Percentiles rank a stretch among this genome's conserved stretches.
Conservation (phyloP, 2,888 invertebrate genomes). For the Papilio gigon region DNA sequence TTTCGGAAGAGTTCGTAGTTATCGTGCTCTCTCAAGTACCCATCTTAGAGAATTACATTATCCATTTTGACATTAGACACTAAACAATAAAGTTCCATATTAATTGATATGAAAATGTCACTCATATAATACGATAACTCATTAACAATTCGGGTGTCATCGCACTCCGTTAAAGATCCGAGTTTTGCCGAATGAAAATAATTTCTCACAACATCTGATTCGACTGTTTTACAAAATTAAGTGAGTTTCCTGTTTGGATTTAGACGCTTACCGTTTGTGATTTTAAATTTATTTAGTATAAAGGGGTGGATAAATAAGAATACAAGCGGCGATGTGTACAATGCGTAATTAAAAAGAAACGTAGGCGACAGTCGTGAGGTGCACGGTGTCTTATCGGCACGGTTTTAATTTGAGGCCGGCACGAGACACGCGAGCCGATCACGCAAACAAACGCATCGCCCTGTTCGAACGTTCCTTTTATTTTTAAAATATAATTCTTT, state of each 20-base stretch:
- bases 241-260: not conserved
- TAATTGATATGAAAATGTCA: too few species aligned
- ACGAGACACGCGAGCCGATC: slow-evolving; percentile 79
- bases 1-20: too few species aligned
- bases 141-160: too few species aligned
- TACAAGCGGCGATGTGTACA: slow-evolving; percentile 61
- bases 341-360: slow-evolving; percentile 82
- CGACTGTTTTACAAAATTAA: not conserved
- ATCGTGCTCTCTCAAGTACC: too few species aligned
- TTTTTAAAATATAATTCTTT: slow-evolving; percentile 35
- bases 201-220: too few species aligned
- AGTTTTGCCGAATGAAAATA: too few species aligned
- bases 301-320: slow-evolving; percentile 67
- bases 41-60: too few species aligned
- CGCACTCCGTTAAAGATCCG: too few species aligned
- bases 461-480: slow-evolving; percentile 43
- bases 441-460: slow-evolving; percentile 74
- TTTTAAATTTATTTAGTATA: slow-evolving; percentile 63
- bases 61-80: too few species aligned
- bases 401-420: slow-evolving; percentile 80
- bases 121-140: too few species aligned
- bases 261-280: not conserved
- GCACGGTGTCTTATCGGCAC: slow-evolving; percentile 77
- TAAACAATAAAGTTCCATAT: too few species aligned
- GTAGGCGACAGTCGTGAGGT: slow-evolving; percentile 78